A percentile compares a stretch with the other conserved stretches of the same genome.
Conservation (phyloP, 2,888 invertebrate species). For the Dione vanillae region DNA sequence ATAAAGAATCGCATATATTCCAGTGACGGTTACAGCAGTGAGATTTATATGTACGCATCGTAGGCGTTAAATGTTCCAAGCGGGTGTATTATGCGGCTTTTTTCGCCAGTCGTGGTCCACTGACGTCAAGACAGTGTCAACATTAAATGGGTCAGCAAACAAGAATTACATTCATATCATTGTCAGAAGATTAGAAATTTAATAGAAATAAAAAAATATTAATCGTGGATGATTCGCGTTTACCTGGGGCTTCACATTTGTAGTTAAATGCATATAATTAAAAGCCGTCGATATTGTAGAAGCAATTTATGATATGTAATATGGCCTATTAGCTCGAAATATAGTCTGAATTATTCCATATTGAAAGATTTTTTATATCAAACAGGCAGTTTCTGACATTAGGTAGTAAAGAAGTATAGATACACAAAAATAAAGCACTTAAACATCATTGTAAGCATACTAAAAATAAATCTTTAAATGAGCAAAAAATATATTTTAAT, state of each 20-base stretch:
- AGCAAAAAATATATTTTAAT: conserved; percentile 9
- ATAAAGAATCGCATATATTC: not conserved
- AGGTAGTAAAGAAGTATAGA: not conserved
- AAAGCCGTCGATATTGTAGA: too few species aligned
- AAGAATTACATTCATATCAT: conserved; percentile 70
- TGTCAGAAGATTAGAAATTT: conserved; percentile 3
- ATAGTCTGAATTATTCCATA: too few species aligned
- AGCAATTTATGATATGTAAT: too few species aligned
- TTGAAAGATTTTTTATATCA: too few species aligned
- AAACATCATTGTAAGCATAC: not conserved
- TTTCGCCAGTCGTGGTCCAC: conserved; percentile 62
- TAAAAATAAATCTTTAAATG: not conserved
- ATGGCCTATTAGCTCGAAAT: too few species aligned
- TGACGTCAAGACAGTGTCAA: conserved; percentile 79
- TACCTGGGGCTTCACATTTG: too few species aligned
- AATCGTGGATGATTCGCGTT: too few species aligned
- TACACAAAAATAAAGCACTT: not conserved
- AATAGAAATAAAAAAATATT: not conserved
- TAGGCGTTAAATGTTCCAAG: conserved; percentile 61
- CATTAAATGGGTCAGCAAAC: conserved; percentile 79
- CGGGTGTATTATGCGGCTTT: conserved; percentile 64
- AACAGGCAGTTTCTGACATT: too few species aligned
- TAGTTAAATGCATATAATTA: too few species aligned
- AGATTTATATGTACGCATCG: conserved; percentile 46
- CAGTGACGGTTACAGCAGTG: not conserved